Conservation (phyloP, 2,113 vertebrate genomes). For the Herpailurus yagouaroundi region DNA sequence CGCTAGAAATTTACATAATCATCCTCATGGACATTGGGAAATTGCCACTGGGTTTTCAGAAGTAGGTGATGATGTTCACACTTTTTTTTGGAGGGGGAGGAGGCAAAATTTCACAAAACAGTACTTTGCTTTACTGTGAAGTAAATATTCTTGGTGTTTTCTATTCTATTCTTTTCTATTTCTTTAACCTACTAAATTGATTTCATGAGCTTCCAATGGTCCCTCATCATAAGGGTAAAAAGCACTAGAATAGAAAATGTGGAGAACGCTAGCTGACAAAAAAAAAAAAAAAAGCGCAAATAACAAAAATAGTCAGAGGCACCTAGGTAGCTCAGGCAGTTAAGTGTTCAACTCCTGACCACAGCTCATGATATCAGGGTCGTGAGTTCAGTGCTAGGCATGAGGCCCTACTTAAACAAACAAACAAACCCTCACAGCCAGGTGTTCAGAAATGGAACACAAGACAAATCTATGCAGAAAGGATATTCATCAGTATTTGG, state of each 20-base stretch:
- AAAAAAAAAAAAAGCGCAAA: not conserved
- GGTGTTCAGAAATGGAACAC: not conserved
- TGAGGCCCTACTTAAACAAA: no score
- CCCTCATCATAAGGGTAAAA: not conserved
- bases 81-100: not conserved
- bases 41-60: not conserved
- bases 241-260: not conserved
- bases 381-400: no score
- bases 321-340: no score
- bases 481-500: not conserved
- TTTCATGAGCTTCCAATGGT: not conserved
- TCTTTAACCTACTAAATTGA: not conserved
- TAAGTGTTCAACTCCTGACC: no score
- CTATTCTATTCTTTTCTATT: not conserved
- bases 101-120: not conserved
- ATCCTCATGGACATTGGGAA: not conserved
- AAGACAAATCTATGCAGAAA: not conserved
- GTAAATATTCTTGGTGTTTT: not conserved
- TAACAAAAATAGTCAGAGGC: not conserved
- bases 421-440: not conserved
- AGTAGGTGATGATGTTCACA: not conserved
- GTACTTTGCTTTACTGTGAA: not conserved
- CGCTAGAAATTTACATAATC: not conserved
- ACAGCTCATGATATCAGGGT: no score
- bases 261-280: not conserved